Conservation (phyloP, 2,888 invertebrate genomes). For the Caenorhabditis sinica region DNA sequence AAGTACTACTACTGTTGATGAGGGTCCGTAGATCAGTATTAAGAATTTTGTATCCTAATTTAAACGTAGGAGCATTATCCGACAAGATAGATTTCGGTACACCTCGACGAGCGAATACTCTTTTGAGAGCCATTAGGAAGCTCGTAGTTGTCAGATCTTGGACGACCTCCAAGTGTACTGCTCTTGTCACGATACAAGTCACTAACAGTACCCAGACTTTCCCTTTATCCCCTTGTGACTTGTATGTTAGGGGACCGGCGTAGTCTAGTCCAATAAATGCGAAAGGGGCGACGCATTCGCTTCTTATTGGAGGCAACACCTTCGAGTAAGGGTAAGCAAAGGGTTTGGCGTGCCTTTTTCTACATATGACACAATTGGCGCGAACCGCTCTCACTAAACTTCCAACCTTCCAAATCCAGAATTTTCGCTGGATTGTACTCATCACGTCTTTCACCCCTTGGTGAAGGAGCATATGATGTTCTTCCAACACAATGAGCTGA, state of each 20-base stretch:
- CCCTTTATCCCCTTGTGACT: neutral
- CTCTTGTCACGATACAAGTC: constrained; percentile 28
- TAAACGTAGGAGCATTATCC: constrained; percentile 1
- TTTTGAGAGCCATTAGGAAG: constrained; percentile 33
- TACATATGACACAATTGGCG: neutral
- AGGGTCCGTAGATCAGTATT: neutral
- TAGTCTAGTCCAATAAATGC: constrained; percentile 23
- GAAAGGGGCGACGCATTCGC: constrained; percentile 5
- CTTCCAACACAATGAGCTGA: neutral
- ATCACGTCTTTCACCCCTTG: neutral
- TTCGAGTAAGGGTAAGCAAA: constrained; percentile 5
- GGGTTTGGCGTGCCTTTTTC: neutral
- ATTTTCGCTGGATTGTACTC: neutral
- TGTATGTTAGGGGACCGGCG: constrained; percentile 13
- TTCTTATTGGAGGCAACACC: constrained; percentile 80
- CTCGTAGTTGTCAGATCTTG: constrained; percentile 79
- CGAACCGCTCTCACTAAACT: neutral
- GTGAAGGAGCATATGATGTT: neutral
- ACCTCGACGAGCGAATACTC: constrained; percentile 83
- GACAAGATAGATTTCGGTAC: constrained; percentile 77
- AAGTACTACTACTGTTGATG: neutral
- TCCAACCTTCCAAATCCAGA: neutral
- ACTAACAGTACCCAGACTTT: constrained; percentile 27
- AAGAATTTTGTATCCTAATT: neutral
- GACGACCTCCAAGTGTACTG: constrained; percentile 78